Percentiles rank a stretch among this genome's conserved stretches.
Evolutionary conservation across 2,888 invertebrate genomes (phyloP).

Genomic region (Lydus trimaculatus): DNA sequence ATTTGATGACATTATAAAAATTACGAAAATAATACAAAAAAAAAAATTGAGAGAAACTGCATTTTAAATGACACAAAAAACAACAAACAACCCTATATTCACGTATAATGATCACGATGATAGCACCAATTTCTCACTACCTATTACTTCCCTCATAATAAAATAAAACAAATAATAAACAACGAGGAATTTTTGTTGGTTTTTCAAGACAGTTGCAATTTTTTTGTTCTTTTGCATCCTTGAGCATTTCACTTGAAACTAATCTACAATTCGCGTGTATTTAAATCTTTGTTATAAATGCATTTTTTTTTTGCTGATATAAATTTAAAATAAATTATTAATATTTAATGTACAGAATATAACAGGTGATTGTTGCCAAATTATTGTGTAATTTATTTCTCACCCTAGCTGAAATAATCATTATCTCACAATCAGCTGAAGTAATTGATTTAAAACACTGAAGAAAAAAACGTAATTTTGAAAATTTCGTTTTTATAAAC

Average conservation of each 20-base stretch:
- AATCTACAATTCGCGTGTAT: slow-evolving; percentile 29
- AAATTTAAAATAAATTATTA: slow-evolving; percentile 12
- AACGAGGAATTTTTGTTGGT: not conserved
- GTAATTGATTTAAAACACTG: slow-evolving; percentile 20
- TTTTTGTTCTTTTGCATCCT: too few species aligned
- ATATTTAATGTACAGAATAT: slow-evolving; percentile 7
- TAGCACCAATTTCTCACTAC: slow-evolving; percentile 15
- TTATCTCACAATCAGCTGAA: too few species aligned
- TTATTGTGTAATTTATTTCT: slow-evolving; percentile 29
- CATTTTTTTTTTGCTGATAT: not conserved
- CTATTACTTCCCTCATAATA: slow-evolving; percentile 13
- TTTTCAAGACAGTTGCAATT: slow-evolving; percentile 18
- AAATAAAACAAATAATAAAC: slow-evolving; percentile 20
- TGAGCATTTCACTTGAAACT: slow-evolving; percentile 15
- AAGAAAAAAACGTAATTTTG: too few species aligned
- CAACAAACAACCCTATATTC: slow-evolving; percentile 6
- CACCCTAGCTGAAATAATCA: slow-evolving; percentile 8
- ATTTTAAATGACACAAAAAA: not conserved
- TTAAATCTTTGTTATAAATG: slow-evolving; percentile 21
- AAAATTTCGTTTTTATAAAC: not conserved
- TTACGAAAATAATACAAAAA: not conserved
- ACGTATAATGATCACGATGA: slow-evolving; percentile 15
- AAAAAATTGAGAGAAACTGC: not conserved
- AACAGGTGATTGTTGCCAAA: slow-evolving; percentile 28
- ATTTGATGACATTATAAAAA: not conserved